phyloP scores from a whole-genome alignment of 2,797 vertebrate species.

The Knipowitschia caucasica region DNA sequence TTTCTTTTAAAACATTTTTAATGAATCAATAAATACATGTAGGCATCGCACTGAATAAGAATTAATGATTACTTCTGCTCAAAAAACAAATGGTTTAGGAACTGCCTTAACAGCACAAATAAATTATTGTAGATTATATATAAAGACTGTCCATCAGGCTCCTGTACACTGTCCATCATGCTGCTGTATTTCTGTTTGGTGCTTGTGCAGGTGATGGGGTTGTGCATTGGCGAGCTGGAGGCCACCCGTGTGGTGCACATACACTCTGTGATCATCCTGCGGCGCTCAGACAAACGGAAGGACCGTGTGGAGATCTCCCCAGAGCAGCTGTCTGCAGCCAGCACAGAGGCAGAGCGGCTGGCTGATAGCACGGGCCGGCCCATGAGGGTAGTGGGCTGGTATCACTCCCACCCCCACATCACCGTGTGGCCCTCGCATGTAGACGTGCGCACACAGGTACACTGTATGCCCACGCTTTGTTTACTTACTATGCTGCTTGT shows the following conservation, averaged over 20 bases:
- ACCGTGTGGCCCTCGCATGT: slow-evolving; percentile 98
- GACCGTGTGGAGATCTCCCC: slow-evolving; percentile 97
- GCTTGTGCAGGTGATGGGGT: slow-evolving; percentile 79
- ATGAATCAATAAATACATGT: too few relatives aligned
- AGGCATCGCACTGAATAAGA: too few relatives aligned
- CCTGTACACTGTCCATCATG: background rate
- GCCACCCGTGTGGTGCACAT: slow-evolving; percentile 85
- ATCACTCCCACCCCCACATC: slow-evolving; percentile 97
- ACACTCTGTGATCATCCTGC: slow-evolving; percentile 94
- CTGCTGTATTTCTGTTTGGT: background rate
- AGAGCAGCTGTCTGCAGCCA: slow-evolving; percentile 94
- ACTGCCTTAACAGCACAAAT: too few relatives aligned
- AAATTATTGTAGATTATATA: too few relatives aligned
- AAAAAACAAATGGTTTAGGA: too few relatives aligned
- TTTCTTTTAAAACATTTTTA: too few relatives aligned
- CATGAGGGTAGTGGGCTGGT: slow-evolving; percentile 97
- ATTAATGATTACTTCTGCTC: too few relatives aligned
- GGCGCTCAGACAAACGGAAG: slow-evolving; percentile 95
- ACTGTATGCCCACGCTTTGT: background rate
- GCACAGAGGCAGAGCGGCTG: slow-evolving; percentile 87
- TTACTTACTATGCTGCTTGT: too few relatives aligned
- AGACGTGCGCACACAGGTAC: slow-evolving; percentile 88
- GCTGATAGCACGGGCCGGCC: slow-evolving; percentile 89
- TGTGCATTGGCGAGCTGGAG: slow-evolving; percentile 80
- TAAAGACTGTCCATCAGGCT: background rate